Conservation (phyloP, 2,113 vertebrate genomes). For the Fregetta grallaria region DNA sequence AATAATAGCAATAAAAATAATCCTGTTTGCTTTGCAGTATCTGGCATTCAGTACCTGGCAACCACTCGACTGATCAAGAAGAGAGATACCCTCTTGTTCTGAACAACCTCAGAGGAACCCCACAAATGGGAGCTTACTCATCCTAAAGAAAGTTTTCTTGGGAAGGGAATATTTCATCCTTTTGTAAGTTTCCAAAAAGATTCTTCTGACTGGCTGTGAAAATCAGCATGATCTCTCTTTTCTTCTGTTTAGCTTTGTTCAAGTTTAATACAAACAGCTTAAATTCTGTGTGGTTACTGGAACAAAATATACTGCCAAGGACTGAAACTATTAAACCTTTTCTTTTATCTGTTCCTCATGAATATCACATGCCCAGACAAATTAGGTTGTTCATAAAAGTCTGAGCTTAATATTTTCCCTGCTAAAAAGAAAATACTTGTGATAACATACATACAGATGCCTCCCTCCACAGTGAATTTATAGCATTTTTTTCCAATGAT, state of each 20-base stretch:
- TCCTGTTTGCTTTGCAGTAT: background rate
- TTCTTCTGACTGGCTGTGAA: slow-evolving; percentile 9
- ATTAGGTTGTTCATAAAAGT: slow-evolving; percentile 4
- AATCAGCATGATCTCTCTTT: slow-evolving; percentile 32
- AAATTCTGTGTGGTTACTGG: slow-evolving; percentile 51
- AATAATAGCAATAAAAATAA: background rate
- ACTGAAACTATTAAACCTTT: slow-evolving; percentile 49
- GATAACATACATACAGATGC: background rate
- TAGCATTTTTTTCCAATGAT: background rate
- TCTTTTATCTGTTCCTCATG: slow-evolving; percentile 62
- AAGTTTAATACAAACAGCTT: slow-evolving; percentile 52
- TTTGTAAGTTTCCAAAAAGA: background rate
- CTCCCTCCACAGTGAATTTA: background rate
- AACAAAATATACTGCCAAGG: slow-evolving; percentile 42
- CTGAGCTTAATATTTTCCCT: slow-evolving; percentile 18
- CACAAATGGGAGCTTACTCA: background rate
- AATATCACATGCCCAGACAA: slow-evolving; percentile 62
- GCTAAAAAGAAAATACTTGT: background rate
- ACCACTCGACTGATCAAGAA: background rate
- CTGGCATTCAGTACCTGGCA: background rate
- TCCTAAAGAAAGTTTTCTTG: background rate
- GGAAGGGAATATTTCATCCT: background rate
- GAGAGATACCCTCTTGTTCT: background rate
- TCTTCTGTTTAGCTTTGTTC: slow-evolving; percentile 46
- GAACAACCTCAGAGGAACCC: background rate